A percentile compares a stretch with the other conserved stretches of the same genome.
Conservation (phyloP, 2,113 vertebrate genomes). For the Marmota monax region DNA sequence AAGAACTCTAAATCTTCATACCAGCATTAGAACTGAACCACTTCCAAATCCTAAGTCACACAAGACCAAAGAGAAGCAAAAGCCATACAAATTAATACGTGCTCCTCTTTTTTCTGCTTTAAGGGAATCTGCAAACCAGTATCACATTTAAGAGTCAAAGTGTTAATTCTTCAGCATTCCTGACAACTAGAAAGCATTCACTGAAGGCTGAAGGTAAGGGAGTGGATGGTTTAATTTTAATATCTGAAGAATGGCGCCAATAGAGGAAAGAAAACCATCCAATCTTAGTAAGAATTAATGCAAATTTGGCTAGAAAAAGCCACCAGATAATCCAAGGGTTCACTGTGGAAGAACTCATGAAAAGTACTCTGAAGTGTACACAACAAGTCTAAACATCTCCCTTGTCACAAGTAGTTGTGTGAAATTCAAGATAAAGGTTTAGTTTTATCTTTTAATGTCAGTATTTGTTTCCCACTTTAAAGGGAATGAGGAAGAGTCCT, state of each 20-base stretch:
- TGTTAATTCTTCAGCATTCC: conserved; percentile 83
- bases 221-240: conserved; percentile 85
- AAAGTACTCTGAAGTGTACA: conserved; percentile 83
- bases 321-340: conserved; percentile 83
- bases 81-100: conserved; percentile 74
- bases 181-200: conserved; percentile 87
- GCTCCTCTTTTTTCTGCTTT: conserved; percentile 81
- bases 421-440: conserved; percentile 84
- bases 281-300: conserved; percentile 81
- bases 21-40: conserved; percentile 77
- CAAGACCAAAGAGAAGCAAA: conserved; percentile 80
- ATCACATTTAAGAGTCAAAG: conserved; percentile 78
- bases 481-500: conserved; percentile 80
- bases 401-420: conserved; percentile 86
- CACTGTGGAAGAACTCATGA: conserved; percentile 80
- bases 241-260: conserved; percentile 81
- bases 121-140: conserved; percentile 84
- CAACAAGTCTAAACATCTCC: conserved; percentile 83
- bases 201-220: conserved; percentile 85
- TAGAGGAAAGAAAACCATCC: conserved; percentile 77
- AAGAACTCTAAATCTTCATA: conserved; percentile 84
- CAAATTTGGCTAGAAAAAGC: conserved; percentile 81
- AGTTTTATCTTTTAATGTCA: conserved; percentile 86
- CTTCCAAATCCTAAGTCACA: conserved; percentile 80
- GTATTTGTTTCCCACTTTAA: conserved; percentile 77